These are phyloP conservation scores for Drosophila eugracilis DNA, from an alignment of 1,140 invertebrate species.

Conservation along the genomic window DNA sequence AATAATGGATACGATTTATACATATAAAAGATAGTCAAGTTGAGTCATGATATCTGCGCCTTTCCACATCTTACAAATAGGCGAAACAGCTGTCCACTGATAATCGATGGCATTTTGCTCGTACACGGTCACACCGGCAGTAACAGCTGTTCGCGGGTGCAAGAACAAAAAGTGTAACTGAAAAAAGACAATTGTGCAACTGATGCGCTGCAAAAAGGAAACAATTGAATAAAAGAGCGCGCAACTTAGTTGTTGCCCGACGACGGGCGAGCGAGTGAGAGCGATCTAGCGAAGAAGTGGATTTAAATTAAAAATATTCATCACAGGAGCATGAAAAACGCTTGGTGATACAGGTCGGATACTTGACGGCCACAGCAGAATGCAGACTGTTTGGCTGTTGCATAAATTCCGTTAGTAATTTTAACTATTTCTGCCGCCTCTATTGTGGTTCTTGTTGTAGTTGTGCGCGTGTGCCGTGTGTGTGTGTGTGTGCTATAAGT, in stretches of 20 bases:
- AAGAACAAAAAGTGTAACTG: background rate
- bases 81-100: background rate
- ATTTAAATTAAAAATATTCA: constrained; percentile 19
- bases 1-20: no score
- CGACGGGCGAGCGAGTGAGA: constrained; percentile 6
- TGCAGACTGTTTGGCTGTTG: constrained; percentile 40
- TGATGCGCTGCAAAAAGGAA: constrained; percentile 36
- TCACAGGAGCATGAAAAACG: constrained; percentile 28
- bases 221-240: constrained; percentile 33
- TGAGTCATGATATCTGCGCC: background rate
- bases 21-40: no score
- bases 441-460: constrained; percentile 31
- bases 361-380: constrained; percentile 18
- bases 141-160: constrained; percentile 5
- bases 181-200: constrained; percentile 60
- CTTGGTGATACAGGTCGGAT: constrained; percentile 3
- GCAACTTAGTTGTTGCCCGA: constrained; percentile 40
- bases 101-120: background rate
- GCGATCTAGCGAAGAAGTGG: constrained; percentile 1
- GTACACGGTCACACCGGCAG: background rate
- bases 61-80: background rate
- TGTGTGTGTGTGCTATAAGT: constrained; percentile 15
- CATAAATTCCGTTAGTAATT: constrained; percentile 57
- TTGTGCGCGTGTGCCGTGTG: constrained; percentile 41
- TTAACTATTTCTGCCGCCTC: constrained; percentile 47